Base-by-base conservation (phyloP, 2,113 vertebrate species). In the Danionella cerebrum region DNA sequence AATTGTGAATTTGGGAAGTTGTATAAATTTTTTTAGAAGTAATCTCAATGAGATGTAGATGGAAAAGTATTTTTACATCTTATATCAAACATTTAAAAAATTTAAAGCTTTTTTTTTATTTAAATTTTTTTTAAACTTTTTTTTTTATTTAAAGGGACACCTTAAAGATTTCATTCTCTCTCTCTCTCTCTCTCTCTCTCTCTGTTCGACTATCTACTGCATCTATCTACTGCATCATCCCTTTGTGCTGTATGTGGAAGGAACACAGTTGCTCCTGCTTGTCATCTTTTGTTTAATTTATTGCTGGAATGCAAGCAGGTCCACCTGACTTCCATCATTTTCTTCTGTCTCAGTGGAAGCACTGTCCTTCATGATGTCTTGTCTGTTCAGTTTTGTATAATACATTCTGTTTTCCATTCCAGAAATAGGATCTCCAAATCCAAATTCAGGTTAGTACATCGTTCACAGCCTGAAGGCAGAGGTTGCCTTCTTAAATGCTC, bases 391-490 rank as follows among this genome's bases (percentile, higher is more conserved):
- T 87, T n/a, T 55, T 88, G 85, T 88, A 87, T 89, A 90, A 90
- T 87, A 86, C 85, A 83, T 87, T 90, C 76, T 92, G 84, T 94
- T 93, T 76, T 93, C 81, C 96, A 93, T 90, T 91, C 87, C 93
- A 98, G 96, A 89, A 95, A 95, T 89, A 92, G 93, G 84, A 97
- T 98, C 88, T 97, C 96, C 88, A 98, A 97, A 88, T 98, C 95
- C 71, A 98, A 98, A 85, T 98, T 98, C 88, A 98, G 96, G 96
- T 98, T 85, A 96, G 95, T 93, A 88, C 79, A 83, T 83, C 73
- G 64, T 29, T 19, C 71, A 79, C 44, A 18, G 83, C 82, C 79
- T 59, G 69, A 50, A 67, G 47, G 29, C 65, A 36, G 36, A 29
- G 36, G 53, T 18, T 55, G 70, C 35, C 58, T 51, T 35, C n/a